Conservation (phyloP, 2,113 vertebrate genomes). For the Blennius ocellaris region DNA sequence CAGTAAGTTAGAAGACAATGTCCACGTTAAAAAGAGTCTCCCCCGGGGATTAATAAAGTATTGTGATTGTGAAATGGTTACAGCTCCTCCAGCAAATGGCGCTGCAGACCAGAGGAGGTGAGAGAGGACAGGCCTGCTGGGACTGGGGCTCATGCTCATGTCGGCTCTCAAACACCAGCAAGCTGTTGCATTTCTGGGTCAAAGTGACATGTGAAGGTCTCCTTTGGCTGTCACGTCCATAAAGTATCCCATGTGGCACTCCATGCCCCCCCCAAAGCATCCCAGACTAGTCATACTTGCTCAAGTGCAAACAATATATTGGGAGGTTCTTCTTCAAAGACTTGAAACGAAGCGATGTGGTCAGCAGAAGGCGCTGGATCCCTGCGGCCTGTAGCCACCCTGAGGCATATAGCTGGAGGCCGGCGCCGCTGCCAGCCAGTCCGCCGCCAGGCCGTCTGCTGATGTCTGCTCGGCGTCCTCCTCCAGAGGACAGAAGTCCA, state of each 20-base stretch:
- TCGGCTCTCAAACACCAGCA: background rate
- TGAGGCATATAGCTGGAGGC: constrained; percentile 89
- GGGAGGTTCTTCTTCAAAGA: background rate
- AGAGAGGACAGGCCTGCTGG: background rate
- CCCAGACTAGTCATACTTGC: background rate
- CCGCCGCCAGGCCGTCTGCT: constrained; percentile 53
- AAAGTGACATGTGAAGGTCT: background rate
- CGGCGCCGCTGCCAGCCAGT: constrained; percentile 53
- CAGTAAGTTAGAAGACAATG: too few relatives aligned
- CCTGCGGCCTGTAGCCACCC: constrained; percentile 93
- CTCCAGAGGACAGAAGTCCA: constrained; percentile 76
- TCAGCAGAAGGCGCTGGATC: constrained; percentile 5
- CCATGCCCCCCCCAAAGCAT: background rate
- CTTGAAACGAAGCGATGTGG: constrained; percentile 20
- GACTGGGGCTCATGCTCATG: background rate
- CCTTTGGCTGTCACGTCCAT: background rate
- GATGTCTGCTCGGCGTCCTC: constrained; percentile 73
- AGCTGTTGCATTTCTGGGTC: background rate
- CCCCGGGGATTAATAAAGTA: too few relatives aligned
- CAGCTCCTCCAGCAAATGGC: too few relatives aligned
- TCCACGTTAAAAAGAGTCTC: too few relatives aligned
- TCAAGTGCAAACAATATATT: constrained; percentile 23
- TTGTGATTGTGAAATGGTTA: too few relatives aligned
- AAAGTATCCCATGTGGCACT: too few relatives aligned
- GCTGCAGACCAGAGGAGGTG: background rate